Evolutionary conservation across 1,140 invertebrate species (phyloP), one percentile per base, ranked within the genome.

Genomic region (Listronotus bonariensis): DNA sequence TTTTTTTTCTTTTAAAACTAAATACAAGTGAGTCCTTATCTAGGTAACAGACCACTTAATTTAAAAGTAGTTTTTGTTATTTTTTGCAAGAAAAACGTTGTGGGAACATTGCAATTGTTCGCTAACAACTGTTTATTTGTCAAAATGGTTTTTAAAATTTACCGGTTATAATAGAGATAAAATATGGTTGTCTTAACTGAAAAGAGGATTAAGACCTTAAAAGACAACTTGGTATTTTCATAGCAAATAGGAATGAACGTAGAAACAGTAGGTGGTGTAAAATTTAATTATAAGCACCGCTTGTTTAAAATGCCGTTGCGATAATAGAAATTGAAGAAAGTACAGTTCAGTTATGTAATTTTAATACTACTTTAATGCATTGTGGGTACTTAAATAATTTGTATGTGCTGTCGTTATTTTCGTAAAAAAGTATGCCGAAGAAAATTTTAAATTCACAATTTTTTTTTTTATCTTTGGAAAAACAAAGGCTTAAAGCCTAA

Each of bases 201-300:
- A 53, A 40, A 34, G 32, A 20, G 57, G 57, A 60, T 60, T 49
- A 60, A 60, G 45, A 40, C 38, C 49, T 60, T 41, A 60, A 57
- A 46, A 46, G 43, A 57, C 41, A 46, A 38, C 38, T n/a, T 32
- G 11, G 40, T 42, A 32, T 26, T 40, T 45, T 14, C 48, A 14
- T 51, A 20, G 31, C 31, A 10, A 15, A 51, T 51, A 51, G 6
- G 48, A 18, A 3, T 18, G 38, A 17, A 20, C 41, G 15, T 58
- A 46, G 6, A 46, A 58, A 46, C 55, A 58, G 55, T 58, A 46
- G 55, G 55, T 58, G 55, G 55, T 31, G n/a, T 14, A 46, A 36
- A 58, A 42, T 58, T 58, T 58, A 58, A 58, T 58, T 58, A 58
- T 42, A 55, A 32, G 51, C 15, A 53, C 31, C 26, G 34, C n/a